Evolutionary conservation across 2,113 vertebrate species (phyloP), one percentile per base, ranked within the genome.

Genomic region (Lagopus leucura): DNA sequence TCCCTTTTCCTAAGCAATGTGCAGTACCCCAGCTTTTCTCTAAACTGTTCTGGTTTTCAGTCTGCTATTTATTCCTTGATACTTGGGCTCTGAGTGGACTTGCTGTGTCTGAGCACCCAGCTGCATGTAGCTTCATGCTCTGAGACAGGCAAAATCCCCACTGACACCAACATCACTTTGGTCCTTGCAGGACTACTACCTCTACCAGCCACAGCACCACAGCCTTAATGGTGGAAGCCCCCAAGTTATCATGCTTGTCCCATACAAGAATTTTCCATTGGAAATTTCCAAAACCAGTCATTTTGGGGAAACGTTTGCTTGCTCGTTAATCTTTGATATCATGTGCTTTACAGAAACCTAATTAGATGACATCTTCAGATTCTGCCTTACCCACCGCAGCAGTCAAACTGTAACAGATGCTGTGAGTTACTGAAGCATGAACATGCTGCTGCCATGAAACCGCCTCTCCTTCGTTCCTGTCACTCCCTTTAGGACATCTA

Each of bases 381-480:
- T 87, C 74, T 79, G 83, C 90, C 86, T 92, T 78, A 77, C 75
- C 89, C 84, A 63, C 47, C 6, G 11, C 27, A 66, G 91, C 95
- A 95, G 91, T 79, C 84, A 64, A 85, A 61, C 85, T 80, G 87
- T 57, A 86, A 63, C 91, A 95, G 94, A 92, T 94, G 91, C 94
- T 86, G 76, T 24, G 87, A 92, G 73, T 82, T 89, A 80, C 75
- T 77, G 94, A 94, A 89, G 89, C 91, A 77, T 55, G 79, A 91
- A 90, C 50, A 80, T 1, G 2, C 32, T 89, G 87, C 82, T 94
- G 94, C 60, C 79, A 81, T 3, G 3, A 77, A 91, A 77, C 38
- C 0, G 45, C 82, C 70, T 82, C 91, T 90, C 75, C 67, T 75
- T 48, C 66, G 42, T 74, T 86, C 74, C 84, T 92, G 88, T 95